Evolutionary conservation across 1,140 invertebrate genomes (phyloP).

Genomic region (Tetramorium parvispinum): DNA sequence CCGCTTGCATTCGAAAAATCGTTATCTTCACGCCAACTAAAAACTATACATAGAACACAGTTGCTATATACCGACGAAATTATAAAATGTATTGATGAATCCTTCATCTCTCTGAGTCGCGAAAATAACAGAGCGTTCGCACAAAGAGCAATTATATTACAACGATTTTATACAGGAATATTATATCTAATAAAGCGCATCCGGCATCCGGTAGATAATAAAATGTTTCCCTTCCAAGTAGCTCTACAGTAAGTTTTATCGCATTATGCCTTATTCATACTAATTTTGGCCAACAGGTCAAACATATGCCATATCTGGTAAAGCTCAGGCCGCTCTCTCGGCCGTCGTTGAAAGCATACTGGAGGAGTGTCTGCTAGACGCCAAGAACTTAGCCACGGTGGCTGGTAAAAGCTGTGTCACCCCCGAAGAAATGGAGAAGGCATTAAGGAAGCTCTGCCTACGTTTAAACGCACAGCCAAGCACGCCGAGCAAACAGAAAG

Average conservation of each 20-base stretch:
- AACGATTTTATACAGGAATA: background rate
- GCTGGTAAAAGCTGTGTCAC: constrained; percentile 69
- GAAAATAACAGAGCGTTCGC: background rate
- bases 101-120: background rate
- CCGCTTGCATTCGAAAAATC: background rate
- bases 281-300: constrained; percentile 44
- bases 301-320: constrained; percentile 59
- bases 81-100: background rate
- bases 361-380: constrained; percentile 69
- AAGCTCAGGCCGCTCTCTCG: constrained; percentile 64
- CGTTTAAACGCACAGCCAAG: constrained; percentile 61
- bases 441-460: constrained; percentile 69
- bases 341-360: constrained; percentile 65
- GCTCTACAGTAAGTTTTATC: background rate
- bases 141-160: background rate
- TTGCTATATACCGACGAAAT: background rate
- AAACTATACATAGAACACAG: no score
- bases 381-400: constrained; percentile 62
- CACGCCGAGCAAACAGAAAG: constrained; percentile 36
- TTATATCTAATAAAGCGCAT: background rate
- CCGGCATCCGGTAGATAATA: background rate
- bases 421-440: constrained; percentile 67
- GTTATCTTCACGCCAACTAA: background rate
- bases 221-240: background rate
- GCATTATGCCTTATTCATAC: background rate